These are phyloP conservation scores for Spinus pinus DNA, from an alignment of 2,797 vertebrate species.

Conservation along the genomic window DNA sequence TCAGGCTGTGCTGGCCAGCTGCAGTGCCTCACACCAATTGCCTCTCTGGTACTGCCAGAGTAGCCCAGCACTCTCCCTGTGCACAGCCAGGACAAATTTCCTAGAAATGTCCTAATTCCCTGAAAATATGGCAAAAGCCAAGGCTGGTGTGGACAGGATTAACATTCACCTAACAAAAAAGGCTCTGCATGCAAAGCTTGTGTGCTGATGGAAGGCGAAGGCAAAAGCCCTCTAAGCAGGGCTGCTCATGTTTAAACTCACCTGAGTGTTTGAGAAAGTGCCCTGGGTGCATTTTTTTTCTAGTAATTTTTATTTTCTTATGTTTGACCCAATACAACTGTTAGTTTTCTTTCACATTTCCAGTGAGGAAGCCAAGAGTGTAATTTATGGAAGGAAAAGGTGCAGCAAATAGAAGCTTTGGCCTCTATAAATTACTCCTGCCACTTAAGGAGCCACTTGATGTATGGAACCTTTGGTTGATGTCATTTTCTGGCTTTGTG, in stretches of 20 bases:
- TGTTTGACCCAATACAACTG: not conserved
- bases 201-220: not conserved
- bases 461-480: not conserved
- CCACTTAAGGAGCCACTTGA: not conserved
- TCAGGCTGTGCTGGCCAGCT: fast-evolving
- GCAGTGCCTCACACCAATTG: fast-evolving
- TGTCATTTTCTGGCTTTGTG: not conserved
- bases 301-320: not conserved
- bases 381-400: not conserved
- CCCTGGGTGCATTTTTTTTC: not conserved
- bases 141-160: not conserved
- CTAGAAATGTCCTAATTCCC: not conserved
- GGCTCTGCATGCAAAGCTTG: not conserved
- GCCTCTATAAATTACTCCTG: not conserved
- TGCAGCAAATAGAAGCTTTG: not conserved
- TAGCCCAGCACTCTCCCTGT: not conserved
- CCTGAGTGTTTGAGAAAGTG: not conserved
- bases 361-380: not conserved
- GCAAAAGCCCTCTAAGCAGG: not conserved
- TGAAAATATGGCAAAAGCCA: not conserved
- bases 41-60: not conserved
- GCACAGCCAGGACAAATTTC: not conserved
- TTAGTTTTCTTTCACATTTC: not conserved
- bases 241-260: not conserved
- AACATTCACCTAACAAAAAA: not conserved